Evolutionary conservation across 2,797 vertebrate species (phyloP).

Genomic region (Tachyglossus aculeatus): DNA sequence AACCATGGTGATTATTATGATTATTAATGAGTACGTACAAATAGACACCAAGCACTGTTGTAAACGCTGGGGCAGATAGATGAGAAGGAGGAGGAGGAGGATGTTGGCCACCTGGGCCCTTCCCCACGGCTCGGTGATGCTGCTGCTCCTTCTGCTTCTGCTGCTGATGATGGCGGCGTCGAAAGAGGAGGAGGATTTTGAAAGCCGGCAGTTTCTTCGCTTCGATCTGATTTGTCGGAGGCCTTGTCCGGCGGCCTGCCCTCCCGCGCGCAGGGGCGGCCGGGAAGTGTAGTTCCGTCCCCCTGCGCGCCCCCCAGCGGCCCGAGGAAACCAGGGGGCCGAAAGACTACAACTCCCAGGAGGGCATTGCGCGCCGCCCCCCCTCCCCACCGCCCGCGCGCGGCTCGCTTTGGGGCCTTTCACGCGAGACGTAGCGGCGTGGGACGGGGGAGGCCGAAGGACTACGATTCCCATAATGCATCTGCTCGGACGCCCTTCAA

Average conservation of each 20-base stretch:
- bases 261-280: not conserved
- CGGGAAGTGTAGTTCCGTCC: not conserved
- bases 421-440: accelerated
- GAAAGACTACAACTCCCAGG: not conserved
- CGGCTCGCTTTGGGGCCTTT: not conserved
- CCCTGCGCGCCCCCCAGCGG: too few species aligned
- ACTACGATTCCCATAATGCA: slow-evolving; percentile 17
- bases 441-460: accelerated
- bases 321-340: not conserved
- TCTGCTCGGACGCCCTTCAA: too few species aligned
- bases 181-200: slow-evolving; percentile 72
- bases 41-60: too few species aligned
- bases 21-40: too few species aligned
- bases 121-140: too few species aligned
- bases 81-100: too few species aligned
- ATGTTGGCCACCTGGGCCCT: too few species aligned
- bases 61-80: too few species aligned
- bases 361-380: not conserved
- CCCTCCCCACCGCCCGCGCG: not conserved
- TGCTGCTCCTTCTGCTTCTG: not conserved
- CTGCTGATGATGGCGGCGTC: slow-evolving; percentile 59
- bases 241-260: not conserved
- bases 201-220: slow-evolving; percentile 76
- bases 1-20: too few species aligned
- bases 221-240: slow-evolving; percentile 61